phyloP scores from a whole-genome alignment of 2,797 vertebrate species.

The Aphelocoma californica region DNA sequence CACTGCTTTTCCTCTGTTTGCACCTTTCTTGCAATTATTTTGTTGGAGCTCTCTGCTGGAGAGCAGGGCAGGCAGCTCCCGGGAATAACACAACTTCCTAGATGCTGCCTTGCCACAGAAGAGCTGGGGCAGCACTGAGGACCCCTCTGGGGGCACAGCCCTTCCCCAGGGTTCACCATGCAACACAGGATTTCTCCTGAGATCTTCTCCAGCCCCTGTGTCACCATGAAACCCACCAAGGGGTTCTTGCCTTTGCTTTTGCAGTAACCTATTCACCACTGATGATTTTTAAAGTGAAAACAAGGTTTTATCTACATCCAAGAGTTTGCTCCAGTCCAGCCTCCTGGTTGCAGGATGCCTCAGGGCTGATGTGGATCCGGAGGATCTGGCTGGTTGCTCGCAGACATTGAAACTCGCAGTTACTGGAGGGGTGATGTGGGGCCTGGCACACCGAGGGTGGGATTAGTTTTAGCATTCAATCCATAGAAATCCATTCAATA shows the following conservation, averaged over 20 bases:
- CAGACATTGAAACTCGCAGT: not conserved
- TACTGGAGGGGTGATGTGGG: not conserved
- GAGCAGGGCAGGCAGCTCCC: not conserved
- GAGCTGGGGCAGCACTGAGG: not conserved
- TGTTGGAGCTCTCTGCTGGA: not conserved
- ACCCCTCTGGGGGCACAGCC: not conserved
- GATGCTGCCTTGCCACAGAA: not conserved
- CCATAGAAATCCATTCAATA: not conserved
- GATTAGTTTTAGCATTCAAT: not conserved
- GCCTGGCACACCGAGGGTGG: not conserved
- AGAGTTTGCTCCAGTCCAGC: not conserved
- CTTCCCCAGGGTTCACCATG: not conserved
- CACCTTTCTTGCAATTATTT: not conserved
- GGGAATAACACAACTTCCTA: not conserved
- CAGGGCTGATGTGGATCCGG: rapidly evolving
- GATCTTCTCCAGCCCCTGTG: not conserved
- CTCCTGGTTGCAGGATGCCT: not conserved
- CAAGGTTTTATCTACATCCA: not conserved
- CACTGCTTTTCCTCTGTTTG: not conserved
- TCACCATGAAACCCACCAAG: not conserved
- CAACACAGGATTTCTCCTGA: not conserved
- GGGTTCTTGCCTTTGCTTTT: not conserved
- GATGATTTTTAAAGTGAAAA: not conserved
- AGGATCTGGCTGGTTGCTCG: not conserved
- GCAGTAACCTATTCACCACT: not conserved